Percentiles rank a stretch among this genome's conserved stretches.
phyloP scores from a whole-genome alignment of 2,113 vertebrate genomes.

The Hemicordylus capensis region DNA sequence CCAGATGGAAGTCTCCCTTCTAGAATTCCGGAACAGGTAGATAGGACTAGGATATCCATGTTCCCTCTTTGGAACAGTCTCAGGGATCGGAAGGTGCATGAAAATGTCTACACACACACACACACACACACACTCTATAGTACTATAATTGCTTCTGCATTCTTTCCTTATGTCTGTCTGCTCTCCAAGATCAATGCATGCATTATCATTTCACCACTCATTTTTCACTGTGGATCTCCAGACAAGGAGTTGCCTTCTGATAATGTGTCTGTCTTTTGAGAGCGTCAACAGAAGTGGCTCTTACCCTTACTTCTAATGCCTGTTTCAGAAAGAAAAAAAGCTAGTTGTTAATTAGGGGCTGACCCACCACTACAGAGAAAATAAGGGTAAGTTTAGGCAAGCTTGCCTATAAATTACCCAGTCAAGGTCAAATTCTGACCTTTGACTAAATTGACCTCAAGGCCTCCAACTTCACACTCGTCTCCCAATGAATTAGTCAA shows the following conservation, averaged over 20 bases:
- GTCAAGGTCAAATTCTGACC: neutral
- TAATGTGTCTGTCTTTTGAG: neutral
- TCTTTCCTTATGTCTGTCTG: neutral
- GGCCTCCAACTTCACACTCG: neutral
- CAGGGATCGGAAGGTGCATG: neutral
- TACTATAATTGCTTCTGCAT: neutral
- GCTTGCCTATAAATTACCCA: neutral
- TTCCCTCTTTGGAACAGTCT: neutral
- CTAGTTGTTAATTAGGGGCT: neutral
- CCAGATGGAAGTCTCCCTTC: neutral
- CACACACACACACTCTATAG: neutral
- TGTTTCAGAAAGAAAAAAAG: neutral
- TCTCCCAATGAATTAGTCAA: too few species aligned
- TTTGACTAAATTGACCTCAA: neutral
- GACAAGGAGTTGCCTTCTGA: neutral
- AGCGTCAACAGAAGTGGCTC: neutral
- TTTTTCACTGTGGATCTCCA: neutral
- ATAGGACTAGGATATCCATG: too few species aligned
- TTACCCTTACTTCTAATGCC: neutral
- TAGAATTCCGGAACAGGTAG: neutral
- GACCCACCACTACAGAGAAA: neutral
- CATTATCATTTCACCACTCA: neutral
- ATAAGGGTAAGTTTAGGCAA: neutral
- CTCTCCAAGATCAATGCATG: neutral
- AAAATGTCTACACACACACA: neutral